Evolutionary conservation across 30 jellyfish, hydroid and myxozoan genomes (phyloP).

Genomic region (Turritopsis rubra): DNA sequence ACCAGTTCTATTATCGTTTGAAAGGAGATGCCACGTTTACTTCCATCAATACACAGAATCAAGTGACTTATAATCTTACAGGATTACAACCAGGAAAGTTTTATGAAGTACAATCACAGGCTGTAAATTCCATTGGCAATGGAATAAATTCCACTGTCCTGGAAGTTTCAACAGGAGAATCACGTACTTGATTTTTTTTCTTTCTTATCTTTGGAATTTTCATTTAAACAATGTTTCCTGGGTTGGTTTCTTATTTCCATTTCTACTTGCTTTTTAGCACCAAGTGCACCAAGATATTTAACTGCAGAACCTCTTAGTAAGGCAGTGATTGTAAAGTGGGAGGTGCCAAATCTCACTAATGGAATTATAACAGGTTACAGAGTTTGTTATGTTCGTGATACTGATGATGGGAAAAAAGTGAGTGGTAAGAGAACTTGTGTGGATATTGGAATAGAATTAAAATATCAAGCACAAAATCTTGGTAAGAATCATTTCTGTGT

Average conservation of each 20-base stretch:
- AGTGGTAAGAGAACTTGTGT: not conserved
- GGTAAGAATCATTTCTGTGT: not conserved
- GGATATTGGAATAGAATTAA: not conserved
- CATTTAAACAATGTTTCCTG: not conserved
- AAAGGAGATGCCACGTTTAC: not conserved
- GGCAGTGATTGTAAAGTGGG: not conserved
- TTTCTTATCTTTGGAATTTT: not conserved
- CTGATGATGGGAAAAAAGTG: constrained; percentile 5
- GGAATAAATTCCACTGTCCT: not conserved
- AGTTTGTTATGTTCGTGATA: constrained; percentile 5
- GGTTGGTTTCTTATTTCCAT: not conserved
- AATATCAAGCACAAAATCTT: not conserved
- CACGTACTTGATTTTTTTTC: not conserved
- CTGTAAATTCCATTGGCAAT: constrained; percentile 5
- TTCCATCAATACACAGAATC: not conserved
- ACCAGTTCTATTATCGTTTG: not conserved
- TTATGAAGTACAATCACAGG: not conserved
- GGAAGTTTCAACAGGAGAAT: not conserved
- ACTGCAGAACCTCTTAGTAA: not conserved
- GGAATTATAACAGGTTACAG: not conserved
- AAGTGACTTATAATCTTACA: not conserved
- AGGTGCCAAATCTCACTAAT: not conserved
- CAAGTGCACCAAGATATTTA: not conserved
- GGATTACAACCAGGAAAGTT: not conserved
- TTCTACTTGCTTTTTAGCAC: not conserved